Conservation (phyloP, 2,113 vertebrate species). For the Micronycteris hirsuta region DNA sequence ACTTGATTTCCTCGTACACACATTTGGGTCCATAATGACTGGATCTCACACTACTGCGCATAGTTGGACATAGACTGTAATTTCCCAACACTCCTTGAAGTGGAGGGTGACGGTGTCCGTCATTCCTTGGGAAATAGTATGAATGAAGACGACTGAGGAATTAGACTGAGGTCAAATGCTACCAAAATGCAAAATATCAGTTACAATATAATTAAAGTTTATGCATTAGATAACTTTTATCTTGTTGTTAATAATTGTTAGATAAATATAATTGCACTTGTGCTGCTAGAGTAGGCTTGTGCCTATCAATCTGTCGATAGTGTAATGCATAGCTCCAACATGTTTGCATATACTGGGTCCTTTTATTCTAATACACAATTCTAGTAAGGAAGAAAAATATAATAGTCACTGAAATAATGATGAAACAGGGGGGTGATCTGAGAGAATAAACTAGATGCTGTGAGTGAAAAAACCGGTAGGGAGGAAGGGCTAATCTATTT, state of each 20-base stretch:
- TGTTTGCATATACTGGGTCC: not conserved
- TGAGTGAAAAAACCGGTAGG: not conserved
- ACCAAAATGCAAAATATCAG: not conserved
- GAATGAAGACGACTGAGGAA: not conserved
- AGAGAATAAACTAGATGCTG: not conserved
- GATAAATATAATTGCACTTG: not conserved
- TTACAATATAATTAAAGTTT: not conserved
- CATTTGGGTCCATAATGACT: not conserved
- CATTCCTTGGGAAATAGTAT: too few relatives aligned
- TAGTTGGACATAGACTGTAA: too few relatives aligned
- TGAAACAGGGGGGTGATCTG: not conserved
- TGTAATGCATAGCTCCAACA: not conserved
- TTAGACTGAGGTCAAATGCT: not conserved
- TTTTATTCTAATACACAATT: not conserved
- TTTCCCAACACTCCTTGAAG: not conserved
- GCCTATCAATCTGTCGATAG: not conserved
- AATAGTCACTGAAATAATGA: not conserved
- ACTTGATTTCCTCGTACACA: not conserved
- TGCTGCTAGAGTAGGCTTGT: not conserved
- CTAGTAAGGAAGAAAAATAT: not conserved
- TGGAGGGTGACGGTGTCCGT: not conserved
- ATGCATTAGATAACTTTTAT: not conserved
- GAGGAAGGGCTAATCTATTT: not conserved
- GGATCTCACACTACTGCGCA: accelerated
- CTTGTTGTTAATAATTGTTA: not conserved